Evolutionary conservation across 2,113 vertebrate genomes (phyloP).

Genomic region (Sarotherodon lohbergeri): DNA sequence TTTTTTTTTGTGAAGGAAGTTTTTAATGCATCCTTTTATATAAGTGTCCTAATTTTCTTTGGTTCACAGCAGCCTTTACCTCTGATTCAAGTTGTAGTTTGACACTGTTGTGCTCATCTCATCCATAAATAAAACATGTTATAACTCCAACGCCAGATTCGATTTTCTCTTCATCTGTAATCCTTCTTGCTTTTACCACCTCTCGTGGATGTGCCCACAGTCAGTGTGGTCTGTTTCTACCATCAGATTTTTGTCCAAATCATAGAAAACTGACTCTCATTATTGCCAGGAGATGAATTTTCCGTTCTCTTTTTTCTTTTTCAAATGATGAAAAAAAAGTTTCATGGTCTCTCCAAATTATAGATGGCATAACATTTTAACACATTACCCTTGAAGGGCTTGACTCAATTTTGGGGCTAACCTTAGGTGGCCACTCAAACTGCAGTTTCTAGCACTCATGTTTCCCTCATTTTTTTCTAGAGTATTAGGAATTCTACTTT

Average conservation of each 20-base stretch:
- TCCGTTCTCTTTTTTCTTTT: background rate
- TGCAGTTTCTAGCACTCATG: background rate
- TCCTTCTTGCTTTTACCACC: background rate
- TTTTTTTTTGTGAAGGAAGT: background rate
- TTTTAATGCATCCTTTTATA: background rate
- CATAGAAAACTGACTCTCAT: background rate
- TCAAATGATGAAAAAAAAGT: background rate
- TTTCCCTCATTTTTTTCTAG: accelerated
- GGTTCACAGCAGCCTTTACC: background rate
- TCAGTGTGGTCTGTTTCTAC: background rate
- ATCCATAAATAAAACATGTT: background rate
- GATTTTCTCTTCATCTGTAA: background rate
- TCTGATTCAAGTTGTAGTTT: background rate
- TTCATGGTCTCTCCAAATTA: background rate
- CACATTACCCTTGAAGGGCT: accelerated
- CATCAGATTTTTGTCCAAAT: background rate
- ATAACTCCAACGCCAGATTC: accelerated
- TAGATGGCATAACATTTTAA: background rate
- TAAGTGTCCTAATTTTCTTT: background rate
- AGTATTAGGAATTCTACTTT: background rate
- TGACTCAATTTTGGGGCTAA: background rate
- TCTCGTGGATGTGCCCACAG: background rate
- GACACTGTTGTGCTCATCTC: accelerated
- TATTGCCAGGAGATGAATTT: background rate
- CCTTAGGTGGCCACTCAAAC: background rate